A percentile compares a stretch with the other conserved stretches of the same genome.
These are phyloP conservation scores for Darevskia nairensis DNA, from an alignment of 2,797 vertebrate species.

Conservation along the genomic window DNA sequence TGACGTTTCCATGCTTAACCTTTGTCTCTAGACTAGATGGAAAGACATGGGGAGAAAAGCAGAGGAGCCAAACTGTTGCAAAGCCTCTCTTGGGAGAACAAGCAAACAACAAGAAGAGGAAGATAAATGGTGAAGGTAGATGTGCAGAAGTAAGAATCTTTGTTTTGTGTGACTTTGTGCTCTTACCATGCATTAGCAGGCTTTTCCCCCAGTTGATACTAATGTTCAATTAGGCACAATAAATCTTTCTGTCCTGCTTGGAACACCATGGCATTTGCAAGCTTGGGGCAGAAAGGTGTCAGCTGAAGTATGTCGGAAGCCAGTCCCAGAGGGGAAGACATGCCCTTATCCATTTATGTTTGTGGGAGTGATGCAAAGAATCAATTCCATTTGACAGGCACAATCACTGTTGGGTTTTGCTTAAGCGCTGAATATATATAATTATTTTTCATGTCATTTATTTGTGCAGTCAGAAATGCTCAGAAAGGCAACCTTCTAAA, in stretches of 20 bases:
- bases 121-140: background rate
- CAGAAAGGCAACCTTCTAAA: slow-evolving; percentile 18
- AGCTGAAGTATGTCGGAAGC: slow-evolving; percentile 11
- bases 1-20: background rate
- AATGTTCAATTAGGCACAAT: slow-evolving; percentile 20
- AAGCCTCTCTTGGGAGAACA: background rate
- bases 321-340: background rate
- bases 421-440: slow-evolving; percentile 6
- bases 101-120: background rate
- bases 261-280: slow-evolving; percentile 10
- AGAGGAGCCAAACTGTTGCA: background rate
- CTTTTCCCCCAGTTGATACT: slow-evolving; percentile 9
- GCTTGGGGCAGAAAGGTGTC: slow-evolving; percentile 19
- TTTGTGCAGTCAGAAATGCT: slow-evolving; percentile 1
- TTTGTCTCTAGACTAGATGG: background rate
- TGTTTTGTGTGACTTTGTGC: background rate
- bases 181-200: background rate
- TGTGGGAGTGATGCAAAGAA: background rate
- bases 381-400: slow-evolving; percentile 22
- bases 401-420: slow-evolving; percentile 2
- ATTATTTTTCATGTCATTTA: slow-evolving; percentile 25
- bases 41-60: background rate
- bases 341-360: slow-evolving; percentile 29
- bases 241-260: background rate
- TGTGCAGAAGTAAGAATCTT: background rate